Evolutionary conservation across 2,113 vertebrate species (phyloP).

Genomic region (Hemiprocne comata): DNA sequence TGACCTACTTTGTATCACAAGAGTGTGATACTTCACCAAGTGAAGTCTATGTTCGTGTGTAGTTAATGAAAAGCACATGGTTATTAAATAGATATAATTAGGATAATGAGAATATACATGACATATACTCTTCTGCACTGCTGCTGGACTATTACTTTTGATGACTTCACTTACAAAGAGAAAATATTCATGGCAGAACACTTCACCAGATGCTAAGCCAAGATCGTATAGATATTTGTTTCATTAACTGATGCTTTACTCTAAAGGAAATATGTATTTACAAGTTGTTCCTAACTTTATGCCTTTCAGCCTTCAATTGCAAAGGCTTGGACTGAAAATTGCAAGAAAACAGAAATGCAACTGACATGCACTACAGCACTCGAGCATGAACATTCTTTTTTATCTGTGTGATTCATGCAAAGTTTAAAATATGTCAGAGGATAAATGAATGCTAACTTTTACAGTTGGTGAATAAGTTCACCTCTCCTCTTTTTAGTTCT

Average conservation of each 20-base stretch:
- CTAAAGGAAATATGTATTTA: neutral
- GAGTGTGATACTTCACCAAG: neutral
- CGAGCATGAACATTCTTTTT: neutral
- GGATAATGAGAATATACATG: neutral
- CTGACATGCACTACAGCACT: neutral
- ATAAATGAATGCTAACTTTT: neutral
- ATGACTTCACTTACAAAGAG: neutral
- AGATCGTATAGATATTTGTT: neutral
- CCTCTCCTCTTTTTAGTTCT: neutral
- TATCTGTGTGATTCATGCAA: neutral
- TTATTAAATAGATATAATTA: slow-evolving; percentile 10
- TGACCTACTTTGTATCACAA: neutral
- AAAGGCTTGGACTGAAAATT: neutral
- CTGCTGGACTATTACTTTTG: neutral
- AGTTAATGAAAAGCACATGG: neutral
- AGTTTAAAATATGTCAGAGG: neutral
- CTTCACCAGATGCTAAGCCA: neutral
- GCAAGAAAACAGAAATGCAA: neutral
- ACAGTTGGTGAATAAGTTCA: neutral
- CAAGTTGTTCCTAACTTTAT: neutral
- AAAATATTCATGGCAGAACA: neutral
- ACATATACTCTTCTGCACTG: neutral
- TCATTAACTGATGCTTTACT: neutral
- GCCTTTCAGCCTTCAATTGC: neutral
- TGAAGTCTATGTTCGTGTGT: neutral